phyloP scores from a whole-genome alignment of 2,113 vertebrate genomes.

The Antennarius striatus region DNA sequence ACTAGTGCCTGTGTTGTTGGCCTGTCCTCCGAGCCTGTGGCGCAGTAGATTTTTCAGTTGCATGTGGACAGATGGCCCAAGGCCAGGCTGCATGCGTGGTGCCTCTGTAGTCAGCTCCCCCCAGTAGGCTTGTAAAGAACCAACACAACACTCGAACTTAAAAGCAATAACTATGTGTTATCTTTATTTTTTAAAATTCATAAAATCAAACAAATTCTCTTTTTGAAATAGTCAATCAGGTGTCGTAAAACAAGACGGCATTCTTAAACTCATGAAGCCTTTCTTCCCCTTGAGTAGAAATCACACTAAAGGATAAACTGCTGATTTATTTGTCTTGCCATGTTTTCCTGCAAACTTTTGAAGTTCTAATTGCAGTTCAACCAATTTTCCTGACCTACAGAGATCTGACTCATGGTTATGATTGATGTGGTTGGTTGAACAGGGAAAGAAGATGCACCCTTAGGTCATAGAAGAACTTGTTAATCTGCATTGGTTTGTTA shows the following conservation, averaged over 20 bases:
- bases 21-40: conserved; percentile 58
- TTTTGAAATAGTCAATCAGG: too few relatives aligned
- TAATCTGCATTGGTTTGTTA: background rate
- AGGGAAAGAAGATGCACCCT: conserved; percentile 1
- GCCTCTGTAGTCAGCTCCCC: conserved; percentile 44
- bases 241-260: too few relatives aligned
- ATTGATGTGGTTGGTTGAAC: background rate
- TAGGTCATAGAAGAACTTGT: conserved; percentile 15
- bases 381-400: too few relatives aligned
- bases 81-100: conserved; percentile 67
- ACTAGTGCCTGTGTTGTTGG: conserved; percentile 39
- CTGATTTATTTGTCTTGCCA: conserved; percentile 15
- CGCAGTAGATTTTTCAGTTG: conserved; percentile 67
- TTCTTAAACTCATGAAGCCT: too few relatives aligned
- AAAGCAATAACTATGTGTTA: conserved; percentile 11
- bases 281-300: too few relatives aligned
- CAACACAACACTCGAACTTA: conserved; percentile 26
- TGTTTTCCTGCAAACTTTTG: background rate
- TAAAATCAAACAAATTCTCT: background rate
- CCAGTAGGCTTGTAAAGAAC: conserved; percentile 31
- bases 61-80: conserved; percentile 65
- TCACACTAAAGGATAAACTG: background rate
- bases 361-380: background rate
- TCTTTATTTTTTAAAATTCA: background rate
- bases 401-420: background rate